phyloP scores from a whole-genome alignment of 2,888 invertebrate species.

The Pterostichus niger region DNA sequence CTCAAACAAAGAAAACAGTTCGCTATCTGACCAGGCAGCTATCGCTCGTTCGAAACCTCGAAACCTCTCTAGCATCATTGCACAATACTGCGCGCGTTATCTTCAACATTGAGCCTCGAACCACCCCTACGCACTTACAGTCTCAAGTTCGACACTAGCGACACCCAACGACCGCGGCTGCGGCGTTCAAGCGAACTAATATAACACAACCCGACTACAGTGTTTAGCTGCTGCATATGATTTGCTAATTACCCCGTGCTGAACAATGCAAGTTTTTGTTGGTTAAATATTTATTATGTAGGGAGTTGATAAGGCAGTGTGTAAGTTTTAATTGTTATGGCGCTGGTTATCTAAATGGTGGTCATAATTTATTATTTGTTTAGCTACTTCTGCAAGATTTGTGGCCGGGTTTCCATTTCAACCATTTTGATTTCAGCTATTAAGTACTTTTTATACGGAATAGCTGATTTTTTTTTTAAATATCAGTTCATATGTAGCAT shows the following conservation, averaged over 20 bases:
- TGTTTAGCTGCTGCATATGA: constrained; percentile 32
- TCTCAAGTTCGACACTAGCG: background rate
- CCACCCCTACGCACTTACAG: background rate
- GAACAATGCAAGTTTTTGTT: constrained; percentile 48
- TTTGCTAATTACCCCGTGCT: constrained; percentile 32
- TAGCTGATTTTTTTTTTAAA: too few relatives aligned
- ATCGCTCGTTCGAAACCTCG: constrained; percentile 1
- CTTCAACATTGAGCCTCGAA: constrained; percentile 13
- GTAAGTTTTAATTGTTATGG: constrained; percentile 45
- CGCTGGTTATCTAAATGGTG: constrained; percentile 38
- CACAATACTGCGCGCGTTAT: constrained; percentile 28
- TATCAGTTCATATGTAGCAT: too few relatives aligned
- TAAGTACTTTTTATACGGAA: too few relatives aligned
- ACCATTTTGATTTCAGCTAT: too few relatives aligned
- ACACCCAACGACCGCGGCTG: background rate
- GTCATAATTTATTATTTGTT: constrained; percentile 30
- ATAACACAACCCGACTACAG: background rate
- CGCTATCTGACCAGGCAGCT: constrained; percentile 25
- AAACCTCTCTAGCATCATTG: constrained; percentile 4
- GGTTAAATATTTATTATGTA: constrained; percentile 33
- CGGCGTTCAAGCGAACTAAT: constrained; percentile 8
- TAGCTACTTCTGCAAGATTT: background rate
- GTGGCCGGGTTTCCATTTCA: too few relatives aligned
- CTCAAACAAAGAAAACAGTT: background rate
- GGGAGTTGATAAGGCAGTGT: constrained; percentile 21